phyloP scores from a whole-genome alignment of 2,797 vertebrate genomes.

The Acrocephalus scirpaceus region DNA sequence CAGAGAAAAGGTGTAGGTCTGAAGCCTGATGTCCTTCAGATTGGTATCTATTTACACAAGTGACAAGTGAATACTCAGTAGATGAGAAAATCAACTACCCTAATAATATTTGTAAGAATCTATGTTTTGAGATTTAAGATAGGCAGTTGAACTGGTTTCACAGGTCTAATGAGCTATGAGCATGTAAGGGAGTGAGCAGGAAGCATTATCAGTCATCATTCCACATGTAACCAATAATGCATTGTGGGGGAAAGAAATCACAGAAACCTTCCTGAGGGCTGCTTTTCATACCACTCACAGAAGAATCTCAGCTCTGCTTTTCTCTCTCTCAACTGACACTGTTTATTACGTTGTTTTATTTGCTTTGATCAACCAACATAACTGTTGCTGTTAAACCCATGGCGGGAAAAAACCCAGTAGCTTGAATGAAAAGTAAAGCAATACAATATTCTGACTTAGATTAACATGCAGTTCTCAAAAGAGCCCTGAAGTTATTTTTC shows the following conservation, averaged over 20 bases:
- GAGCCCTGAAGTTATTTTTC: neutral
- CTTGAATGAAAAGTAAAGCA: neutral
- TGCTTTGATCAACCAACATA: constrained; percentile 10
- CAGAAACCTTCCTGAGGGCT: constrained; percentile 11
- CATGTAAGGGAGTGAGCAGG: neutral
- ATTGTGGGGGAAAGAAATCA: neutral
- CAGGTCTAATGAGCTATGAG: constrained; percentile 12
- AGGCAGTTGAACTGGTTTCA: constrained; percentile 40
- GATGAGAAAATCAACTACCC: constrained; percentile 6
- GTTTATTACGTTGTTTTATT: neutral
- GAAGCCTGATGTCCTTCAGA: neutral
- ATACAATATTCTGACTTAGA: neutral
- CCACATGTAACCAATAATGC: neutral
- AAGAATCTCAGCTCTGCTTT: constrained; percentile 13
- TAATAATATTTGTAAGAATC: constrained; percentile 29
- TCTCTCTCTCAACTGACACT: neutral
- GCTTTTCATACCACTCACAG: neutral
- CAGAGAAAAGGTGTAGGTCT: neutral
- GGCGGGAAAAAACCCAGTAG: neutral
- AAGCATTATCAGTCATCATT: constrained; percentile 18
- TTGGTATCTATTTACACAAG: neutral
- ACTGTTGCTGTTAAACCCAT: neutral
- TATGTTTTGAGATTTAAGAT: constrained; percentile 29
- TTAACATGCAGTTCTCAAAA: neutral
- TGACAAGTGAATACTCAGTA: neutral